Evolutionary conservation across 53 echinoderm and acorn worm genomes (phyloP), one percentile per base, ranked within the genome.

Genomic region (Arbacia lixula): DNA sequence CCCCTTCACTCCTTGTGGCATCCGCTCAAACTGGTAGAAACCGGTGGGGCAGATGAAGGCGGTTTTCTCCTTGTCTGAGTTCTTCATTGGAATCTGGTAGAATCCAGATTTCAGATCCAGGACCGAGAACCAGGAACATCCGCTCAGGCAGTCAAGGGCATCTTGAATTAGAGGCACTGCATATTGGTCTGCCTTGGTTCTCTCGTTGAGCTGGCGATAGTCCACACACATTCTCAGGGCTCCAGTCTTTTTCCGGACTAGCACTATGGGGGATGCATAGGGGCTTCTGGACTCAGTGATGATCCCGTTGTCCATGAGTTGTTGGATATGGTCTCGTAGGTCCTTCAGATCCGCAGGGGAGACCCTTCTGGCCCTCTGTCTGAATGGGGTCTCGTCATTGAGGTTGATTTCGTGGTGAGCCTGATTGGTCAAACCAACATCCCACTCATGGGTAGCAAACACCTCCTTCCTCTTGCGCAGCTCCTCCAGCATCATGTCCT

Each of bases 41-140:
- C 85, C 91, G 1, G 52, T 31, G 0, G 91, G 91, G 22, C 91
- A 91, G 8, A 64, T 46, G 62, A 92, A 92, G 0, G 89, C 89
- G 0, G 92, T 92, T 66, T 92, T 92, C 28, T 83, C 89, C 58
- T 89, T 82, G 31, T 92, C 92, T 3, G 12, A 32, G 8, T 72
- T 55, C 10, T 31, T 63, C 91, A 91, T 83, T 0, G 86, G 87
- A 2, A 86, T 90, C 27, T 86, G 90, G 38, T 90, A 86, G 20
- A 40, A 90, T 4, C 90, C 90, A 1, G 91, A 91, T n/a, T 91
- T 91, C 9, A 91, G 43, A 55, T 91, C 91, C 16, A 91, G 82
- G 1, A 91, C 87, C 12, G 87, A 81, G 30, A 87, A 87, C 87
- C 87, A 87, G 5, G 6, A 41, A 33, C 69, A 53, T 5, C 84